A percentile compares a stretch with the other conserved stretches of the same genome.
These are phyloP conservation scores for Amphibalanus amphitrite DNA, from an alignment of 1,140 invertebrate species.

Conservation along the genomic window DNA sequence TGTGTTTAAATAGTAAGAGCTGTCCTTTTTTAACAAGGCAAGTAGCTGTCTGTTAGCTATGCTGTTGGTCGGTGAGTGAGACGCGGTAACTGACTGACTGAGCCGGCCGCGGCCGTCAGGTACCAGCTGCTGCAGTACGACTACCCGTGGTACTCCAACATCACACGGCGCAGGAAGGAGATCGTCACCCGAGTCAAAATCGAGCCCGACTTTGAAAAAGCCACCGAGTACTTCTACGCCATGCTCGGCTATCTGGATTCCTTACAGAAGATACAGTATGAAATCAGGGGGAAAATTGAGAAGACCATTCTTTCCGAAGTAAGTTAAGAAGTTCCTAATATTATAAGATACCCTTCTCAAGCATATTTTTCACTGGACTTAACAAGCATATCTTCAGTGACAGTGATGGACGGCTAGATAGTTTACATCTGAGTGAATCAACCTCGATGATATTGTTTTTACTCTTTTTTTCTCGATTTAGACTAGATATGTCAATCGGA, in stretches of 20 bases:
- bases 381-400: too few species aligned
- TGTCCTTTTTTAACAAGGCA: background rate
- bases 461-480: too few species aligned
- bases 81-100: too few species aligned
- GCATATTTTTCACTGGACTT: too few species aligned
- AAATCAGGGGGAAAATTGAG: constrained; percentile 14
- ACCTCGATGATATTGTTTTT: too few species aligned
- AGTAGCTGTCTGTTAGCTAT: too few species aligned
- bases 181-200: constrained; percentile 13
- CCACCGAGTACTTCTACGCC: constrained; percentile 20
- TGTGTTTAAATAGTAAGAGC: background rate
- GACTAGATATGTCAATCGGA: too few species aligned
- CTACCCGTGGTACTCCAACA: constrained; percentile 15
- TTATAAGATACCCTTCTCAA: too few species aligned
- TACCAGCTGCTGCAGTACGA: constrained; percentile 12
- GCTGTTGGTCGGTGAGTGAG: too few species aligned
- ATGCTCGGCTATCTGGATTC: constrained; percentile 22
- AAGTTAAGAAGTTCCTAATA: background rate
- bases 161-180: constrained; percentile 12
- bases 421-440: too few species aligned
- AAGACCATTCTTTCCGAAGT: constrained; percentile 13
- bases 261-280: constrained; percentile 17
- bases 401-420: too few species aligned
- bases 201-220: constrained; percentile 16
- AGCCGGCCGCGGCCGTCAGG: too few species aligned